A percentile compares a stretch with the other conserved stretches of the same genome.
Conservation (phyloP, 2,888 invertebrate genomes). For the Magallana nippona region DNA sequence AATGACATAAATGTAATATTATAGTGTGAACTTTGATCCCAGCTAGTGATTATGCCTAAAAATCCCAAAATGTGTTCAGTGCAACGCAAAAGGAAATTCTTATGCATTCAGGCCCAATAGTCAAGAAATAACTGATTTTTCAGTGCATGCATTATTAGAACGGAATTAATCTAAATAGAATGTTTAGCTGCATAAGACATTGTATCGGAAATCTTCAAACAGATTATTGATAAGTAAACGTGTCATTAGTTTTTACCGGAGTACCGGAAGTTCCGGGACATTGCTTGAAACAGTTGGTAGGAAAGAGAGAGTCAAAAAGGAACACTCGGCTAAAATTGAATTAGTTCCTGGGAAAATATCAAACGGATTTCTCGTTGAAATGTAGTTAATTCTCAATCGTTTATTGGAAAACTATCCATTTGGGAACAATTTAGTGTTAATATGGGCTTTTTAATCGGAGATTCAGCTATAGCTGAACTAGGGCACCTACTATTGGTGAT, state of each 20-base stretch:
- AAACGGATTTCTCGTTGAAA: neutral
- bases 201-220: too few relatives aligned
- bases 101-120: too few relatives aligned
- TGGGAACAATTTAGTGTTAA: neutral
- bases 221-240: too few relatives aligned
- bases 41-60: too few relatives aligned
- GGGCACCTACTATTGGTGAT: neutral
- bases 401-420: conserved; percentile 4
- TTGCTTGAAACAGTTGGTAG: neutral
- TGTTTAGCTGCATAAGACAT: too few relatives aligned
- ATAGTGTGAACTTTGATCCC: too few relatives aligned
- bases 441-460: neutral
- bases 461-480: neutral
- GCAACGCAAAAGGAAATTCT: too few relatives aligned
- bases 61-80: too few relatives aligned
- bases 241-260: neutral
- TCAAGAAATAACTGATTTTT: too few relatives aligned
- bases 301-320: neutral
- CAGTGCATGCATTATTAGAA: too few relatives aligned
- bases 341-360: neutral
- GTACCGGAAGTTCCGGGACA: neutral
- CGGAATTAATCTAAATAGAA: too few relatives aligned
- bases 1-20: too few relatives aligned
- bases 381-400: neutral
- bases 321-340: neutral